Base-by-base conservation (phyloP, 1,140 invertebrate genomes). In the Bathynomus jamesi region DNA sequence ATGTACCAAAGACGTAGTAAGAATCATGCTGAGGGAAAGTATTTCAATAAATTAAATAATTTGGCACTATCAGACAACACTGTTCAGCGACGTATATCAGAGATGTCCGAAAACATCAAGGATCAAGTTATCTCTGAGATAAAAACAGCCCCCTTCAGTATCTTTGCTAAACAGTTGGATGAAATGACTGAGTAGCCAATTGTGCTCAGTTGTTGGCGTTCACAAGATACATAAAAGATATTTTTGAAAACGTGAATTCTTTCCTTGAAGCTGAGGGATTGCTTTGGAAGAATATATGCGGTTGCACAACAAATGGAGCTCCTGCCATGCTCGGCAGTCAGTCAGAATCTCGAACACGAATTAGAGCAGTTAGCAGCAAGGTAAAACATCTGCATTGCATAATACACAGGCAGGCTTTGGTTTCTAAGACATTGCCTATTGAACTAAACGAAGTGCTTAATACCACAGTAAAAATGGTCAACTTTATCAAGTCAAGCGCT, bases 81-180 rank as follows among this genome's bases (percentile, higher is more conserved):
- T n/a, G n/a, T n/a, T n/a, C n/a, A n/a, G n/a, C n/a, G n/a, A n/a
- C n/a, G n/a, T n/a, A n/a, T n/a, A n/a, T n/a, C n/a, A n/a, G n/a
- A n/a, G n/a, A n/a, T n/a, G n/a, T n/a, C n/a, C n/a, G n/a, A n/a
- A n/a, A n/a, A n/a, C n/a, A n/a, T n/a, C n/a, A n/a, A n/a, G n/a
- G n/a, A n/a, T n/a, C n/a, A n/a, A n/a, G n/a, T n/a, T n/a, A n/a
- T n/a, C n/a, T n/a, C n/a, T n/a, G n/a, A n/a, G n/a, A n/a, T n/a
- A n/a, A n/a, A n/a, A n/a, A n/a, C n/a, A n/a, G n/a, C n/a, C n/a
- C n/a, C n/a, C n/a, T n/a, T n/a, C n/a, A n/a, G n/a, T n/a, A n/a
- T n/a, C n/a, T 70, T 63, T 70, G 61, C 60, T 70, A 8, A 31
- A 10, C 60, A 69, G 53, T n/a, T 62, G 60, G 28, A 70, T 70